Evolutionary conservation across 2,888 invertebrate genomes (phyloP), one percentile per base, ranked within the genome.

Genomic region (Euzophera pinguis): DNA sequence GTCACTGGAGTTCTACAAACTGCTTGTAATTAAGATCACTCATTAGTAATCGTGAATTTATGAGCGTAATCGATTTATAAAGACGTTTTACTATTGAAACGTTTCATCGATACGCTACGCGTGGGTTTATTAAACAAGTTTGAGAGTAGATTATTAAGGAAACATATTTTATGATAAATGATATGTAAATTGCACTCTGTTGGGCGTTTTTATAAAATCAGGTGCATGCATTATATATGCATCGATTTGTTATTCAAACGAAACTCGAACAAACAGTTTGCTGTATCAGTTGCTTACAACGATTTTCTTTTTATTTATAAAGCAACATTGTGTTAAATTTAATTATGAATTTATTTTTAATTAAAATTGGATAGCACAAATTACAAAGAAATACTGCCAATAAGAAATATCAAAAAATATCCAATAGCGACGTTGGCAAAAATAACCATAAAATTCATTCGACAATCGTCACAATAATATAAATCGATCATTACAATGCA

Each of bases 131-230:
- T 17, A 43, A 45, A 58, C 57, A 56, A 67, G 61, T 58, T 56
- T 65, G 65, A 57, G 56, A 60, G 54, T 53, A 53, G 41, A 34
- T 16, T 54, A 51, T 61, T 64, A 56, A 57, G 57, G 56, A 65
- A 58, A 64, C 59, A 64, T 66, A 65, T 62, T 60, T 64, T 60
- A 66, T 60, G 58, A 51, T 52, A 55, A 50, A 57, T 54, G 59
- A 63, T 65, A 64, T 50, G 56, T 57, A 60, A 60, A 64, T 62
- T 61, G 55, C 42, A 35, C 41, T 49, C 45, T 22, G 9, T 37
- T 51, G 54, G 53, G 58, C 53, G 55, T 61, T 65, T 63, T 65
- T 63, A 60, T 64, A 62, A n/a, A n/a, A 60, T 59, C 48, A 49
- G 16, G 55, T 22, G n/a, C n/a, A n/a, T n/a, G n/a, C n/a, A n/a